Evolutionary conservation across 2,113 vertebrate species (phyloP).

Genomic region (Bubalus kerabau): DNA sequence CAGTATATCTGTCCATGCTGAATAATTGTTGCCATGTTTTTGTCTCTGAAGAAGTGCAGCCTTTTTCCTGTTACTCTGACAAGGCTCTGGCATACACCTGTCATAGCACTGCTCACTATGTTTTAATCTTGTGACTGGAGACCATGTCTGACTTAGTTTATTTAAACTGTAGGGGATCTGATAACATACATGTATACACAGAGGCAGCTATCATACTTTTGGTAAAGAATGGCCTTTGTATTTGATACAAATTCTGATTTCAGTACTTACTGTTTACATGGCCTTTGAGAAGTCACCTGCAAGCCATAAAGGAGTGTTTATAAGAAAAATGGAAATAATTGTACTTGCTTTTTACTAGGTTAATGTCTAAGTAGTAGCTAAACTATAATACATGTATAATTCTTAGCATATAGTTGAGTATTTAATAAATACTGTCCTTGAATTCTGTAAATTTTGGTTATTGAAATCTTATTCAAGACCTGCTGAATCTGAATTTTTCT

Average conservation of each 20-base stretch:
- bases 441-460: neutral
- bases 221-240: neutral
- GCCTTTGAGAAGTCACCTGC: neutral
- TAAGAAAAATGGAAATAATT: neutral
- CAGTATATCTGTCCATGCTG: neutral
- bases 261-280: neutral
- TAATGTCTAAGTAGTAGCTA: neutral
- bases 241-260: neutral
- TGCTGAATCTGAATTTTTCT: neutral
- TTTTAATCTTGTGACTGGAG: neutral
- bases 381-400: neutral
- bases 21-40: neutral
- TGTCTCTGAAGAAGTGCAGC: neutral
- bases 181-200: neutral
- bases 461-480: neutral
- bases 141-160: neutral
- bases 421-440: constrained; percentile 16
- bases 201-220: neutral
- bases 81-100: neutral
- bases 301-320: neutral
- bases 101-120: neutral
- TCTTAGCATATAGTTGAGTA: neutral
- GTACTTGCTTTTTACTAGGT: neutral
- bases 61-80: neutral
- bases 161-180: neutral